Conservation (phyloP, 2,797 vertebrate genomes). For the Pseudochaenichthys georgianus region DNA sequence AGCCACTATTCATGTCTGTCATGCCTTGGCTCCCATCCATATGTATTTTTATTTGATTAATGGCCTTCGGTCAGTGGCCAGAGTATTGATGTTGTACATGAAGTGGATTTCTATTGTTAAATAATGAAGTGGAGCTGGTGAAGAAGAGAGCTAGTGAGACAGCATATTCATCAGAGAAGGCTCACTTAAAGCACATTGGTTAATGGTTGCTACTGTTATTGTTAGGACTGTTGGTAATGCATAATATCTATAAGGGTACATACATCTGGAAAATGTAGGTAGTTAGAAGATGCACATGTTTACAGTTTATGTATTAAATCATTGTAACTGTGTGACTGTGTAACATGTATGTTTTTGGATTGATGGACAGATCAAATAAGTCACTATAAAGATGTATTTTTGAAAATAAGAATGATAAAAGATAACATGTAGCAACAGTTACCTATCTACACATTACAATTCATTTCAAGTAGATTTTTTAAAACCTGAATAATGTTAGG, state of each 20-base stretch:
- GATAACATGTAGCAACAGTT: background rate
- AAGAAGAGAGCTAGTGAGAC: slow-evolving; percentile 16
- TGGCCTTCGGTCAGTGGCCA: background rate
- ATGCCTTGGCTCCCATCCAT: background rate
- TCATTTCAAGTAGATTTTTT: background rate
- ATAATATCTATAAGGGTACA: background rate
- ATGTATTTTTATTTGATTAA: slow-evolving; percentile 38
- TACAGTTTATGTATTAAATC: background rate
- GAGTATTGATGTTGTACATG: slow-evolving; percentile 42
- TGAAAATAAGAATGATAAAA: background rate
- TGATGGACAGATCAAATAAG: background rate
- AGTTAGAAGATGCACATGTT: background rate
- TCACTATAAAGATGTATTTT: background rate
- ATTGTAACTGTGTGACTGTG: background rate
- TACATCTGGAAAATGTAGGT: background rate
- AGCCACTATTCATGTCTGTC: background rate
- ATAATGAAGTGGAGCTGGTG: slow-evolving; percentile 25
- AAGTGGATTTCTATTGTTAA: slow-evolving; percentile 27
- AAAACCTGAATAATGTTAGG: background rate
- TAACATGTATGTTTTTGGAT: background rate
- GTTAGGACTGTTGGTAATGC: background rate
- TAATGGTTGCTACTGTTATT: background rate
- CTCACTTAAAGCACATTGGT: background rate
- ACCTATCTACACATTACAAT: background rate
- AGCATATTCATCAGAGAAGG: slow-evolving; percentile 26